phyloP scores from a whole-genome alignment of 2,888 invertebrate genomes.

The Phasia obesa region DNA sequence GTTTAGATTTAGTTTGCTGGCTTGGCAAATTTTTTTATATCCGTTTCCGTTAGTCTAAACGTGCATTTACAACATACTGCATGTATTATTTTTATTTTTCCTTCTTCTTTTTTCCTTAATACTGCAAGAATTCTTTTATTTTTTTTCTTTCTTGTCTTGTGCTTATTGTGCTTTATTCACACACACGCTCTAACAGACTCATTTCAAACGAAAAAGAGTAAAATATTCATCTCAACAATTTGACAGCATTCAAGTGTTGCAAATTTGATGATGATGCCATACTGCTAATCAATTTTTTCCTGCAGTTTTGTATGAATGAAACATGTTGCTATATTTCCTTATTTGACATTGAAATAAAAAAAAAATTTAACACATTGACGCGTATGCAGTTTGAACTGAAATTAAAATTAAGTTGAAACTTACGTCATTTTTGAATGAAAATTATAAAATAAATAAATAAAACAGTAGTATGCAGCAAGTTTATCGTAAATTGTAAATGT shows the following conservation, averaged over 20 bases:
- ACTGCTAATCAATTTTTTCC: conserved; percentile 61
- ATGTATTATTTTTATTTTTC: conserved; percentile 19
- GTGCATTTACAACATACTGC: conserved; percentile 48
- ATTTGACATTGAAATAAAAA: conserved; percentile 11
- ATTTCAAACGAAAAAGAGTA: neutral
- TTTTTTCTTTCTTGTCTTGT: conserved; percentile 21
- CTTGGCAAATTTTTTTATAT: conserved; percentile 45
- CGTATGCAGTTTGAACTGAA: neutral
- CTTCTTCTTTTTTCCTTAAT: conserved; percentile 1
- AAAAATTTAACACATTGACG: neutral
- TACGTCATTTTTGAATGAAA: too few relatives aligned
- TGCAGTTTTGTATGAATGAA: conserved; percentile 40
- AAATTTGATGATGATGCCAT: conserved; percentile 58
- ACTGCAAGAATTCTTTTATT: conserved; percentile 41
- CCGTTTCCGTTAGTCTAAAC: conserved; percentile 48
- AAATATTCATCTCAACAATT: conserved; percentile 53
- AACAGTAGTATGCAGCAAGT: too few relatives aligned
- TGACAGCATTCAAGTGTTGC: conserved; percentile 67
- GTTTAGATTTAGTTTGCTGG: conserved; percentile 62
- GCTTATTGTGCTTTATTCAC: conserved; percentile 35
- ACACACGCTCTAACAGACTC: conserved; percentile 17
- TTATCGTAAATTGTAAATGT: too few relatives aligned
- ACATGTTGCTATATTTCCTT: conserved; percentile 40
- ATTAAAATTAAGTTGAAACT: too few relatives aligned
- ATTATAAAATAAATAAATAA: too few relatives aligned